These are phyloP conservation scores for Theonella swinhoei DNA, from an alignment of 37 sponge, comb jelly and placozoan species.

Conservation along the genomic window DNA sequence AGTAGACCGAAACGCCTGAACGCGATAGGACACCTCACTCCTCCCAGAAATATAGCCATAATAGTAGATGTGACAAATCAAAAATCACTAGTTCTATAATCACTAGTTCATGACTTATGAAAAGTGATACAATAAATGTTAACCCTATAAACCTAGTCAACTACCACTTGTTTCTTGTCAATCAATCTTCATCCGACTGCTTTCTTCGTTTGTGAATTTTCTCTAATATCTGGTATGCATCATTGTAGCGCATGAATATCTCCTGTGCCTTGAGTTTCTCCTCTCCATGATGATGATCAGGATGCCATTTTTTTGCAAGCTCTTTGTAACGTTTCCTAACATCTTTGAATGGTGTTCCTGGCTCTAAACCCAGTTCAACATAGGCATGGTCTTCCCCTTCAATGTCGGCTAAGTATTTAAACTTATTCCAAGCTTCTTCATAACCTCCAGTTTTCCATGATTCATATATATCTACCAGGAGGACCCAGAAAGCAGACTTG, in stretches of 20 bases:
- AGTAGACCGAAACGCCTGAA: no score
- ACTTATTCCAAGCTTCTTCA: constrained; percentile 38
- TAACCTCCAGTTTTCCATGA: constrained; percentile 50
- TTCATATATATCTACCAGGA: constrained; percentile 27
- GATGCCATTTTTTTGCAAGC: constrained; percentile 79
- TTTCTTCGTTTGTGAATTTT: constrained; percentile 44
- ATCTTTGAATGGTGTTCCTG: constrained; percentile 50
- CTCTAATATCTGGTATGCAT: constrained; percentile 76
- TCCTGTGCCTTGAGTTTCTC: constrained; percentile 57
- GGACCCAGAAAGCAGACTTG: constrained; percentile 48
- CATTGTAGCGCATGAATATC: constrained; percentile 77
- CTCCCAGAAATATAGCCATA: no score
- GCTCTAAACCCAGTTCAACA: constrained; percentile 41
- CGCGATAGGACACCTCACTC: no score
- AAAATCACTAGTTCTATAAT: no score
- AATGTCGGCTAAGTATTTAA: constrained; percentile 47
- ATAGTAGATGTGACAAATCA: no score
- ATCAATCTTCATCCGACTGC: not conserved
- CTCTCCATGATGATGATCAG: constrained; percentile 67
- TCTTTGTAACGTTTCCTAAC: constrained; percentile 58
- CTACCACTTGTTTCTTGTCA: no score
- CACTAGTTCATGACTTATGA: no score
- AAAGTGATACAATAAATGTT: no score
- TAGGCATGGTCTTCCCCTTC: constrained; percentile 70
- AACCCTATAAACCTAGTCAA: no score